Evolutionary conservation across 1,140 invertebrate genomes (phyloP).

Genomic region (Drosophila eugracilis): DNA sequence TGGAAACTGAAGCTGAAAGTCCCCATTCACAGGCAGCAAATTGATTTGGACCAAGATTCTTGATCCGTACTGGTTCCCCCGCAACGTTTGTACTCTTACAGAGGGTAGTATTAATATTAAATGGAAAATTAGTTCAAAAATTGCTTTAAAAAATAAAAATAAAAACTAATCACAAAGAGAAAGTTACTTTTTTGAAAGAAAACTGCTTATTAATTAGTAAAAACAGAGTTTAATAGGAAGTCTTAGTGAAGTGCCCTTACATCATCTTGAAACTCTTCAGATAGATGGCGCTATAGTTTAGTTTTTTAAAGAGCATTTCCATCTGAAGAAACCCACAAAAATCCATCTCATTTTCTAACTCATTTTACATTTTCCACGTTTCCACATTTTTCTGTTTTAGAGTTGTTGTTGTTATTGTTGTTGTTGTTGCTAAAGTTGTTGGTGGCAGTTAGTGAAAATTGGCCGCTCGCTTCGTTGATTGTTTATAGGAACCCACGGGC

Average conservation of each 20-base stretch:
- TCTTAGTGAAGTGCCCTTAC: no score
- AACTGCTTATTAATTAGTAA: no score
- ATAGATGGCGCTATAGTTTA: no score
- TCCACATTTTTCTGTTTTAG: no score
- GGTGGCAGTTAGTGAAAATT: slow-evolving; percentile 74
- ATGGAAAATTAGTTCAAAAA: no score
- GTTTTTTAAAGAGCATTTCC: background rate
- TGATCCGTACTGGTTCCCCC: slow-evolving; percentile 1
- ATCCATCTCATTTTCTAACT: slow-evolving; percentile 11
- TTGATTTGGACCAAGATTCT: slow-evolving; percentile 70
- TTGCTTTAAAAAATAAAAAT: no score
- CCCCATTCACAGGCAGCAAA: slow-evolving; percentile 67
- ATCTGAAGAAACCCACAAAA: background rate
- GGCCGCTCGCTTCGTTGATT: slow-evolving; percentile 74
- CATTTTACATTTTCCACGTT: slow-evolving; percentile 64
- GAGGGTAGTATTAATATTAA: no score
- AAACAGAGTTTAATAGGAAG: no score
- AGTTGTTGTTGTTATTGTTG: no score
- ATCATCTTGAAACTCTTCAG: no score
- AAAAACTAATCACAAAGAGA: no score
- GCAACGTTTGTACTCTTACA: slow-evolving; percentile 19
- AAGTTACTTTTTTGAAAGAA: no score
- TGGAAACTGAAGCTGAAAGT: slow-evolving; percentile 14
- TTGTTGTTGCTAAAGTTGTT: slow-evolving; percentile 44
- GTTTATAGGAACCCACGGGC: slow-evolving; percentile 69